Evolutionary conservation across 2,888 invertebrate species (phyloP), one percentile per base, ranked within the genome.

Genomic region (Meandrusa payeni): DNA sequence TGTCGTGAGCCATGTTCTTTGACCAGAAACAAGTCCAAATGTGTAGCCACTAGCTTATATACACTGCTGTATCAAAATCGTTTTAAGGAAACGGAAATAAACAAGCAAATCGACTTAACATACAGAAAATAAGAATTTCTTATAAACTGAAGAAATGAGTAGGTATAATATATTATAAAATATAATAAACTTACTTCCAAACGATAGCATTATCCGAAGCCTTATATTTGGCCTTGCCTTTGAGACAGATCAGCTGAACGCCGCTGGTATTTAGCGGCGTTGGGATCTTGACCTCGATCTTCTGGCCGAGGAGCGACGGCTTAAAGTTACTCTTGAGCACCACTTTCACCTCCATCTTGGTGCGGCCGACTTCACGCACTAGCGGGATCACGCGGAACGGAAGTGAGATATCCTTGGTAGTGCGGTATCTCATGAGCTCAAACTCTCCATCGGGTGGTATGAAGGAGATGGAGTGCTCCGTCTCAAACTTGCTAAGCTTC

Each of bases 401-500:
- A 54, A 99, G 90, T 34, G 99, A 99, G 69, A 99, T 99, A 88
- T 99, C 99, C 83, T 99, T 99, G 11, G 99, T 99, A 41, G 99
- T 99, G 49, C 99, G 95, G 85, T 99, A 99, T 82, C 96, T 95
- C 99, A 99, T 99, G 19, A 99, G 91, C 80, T 99, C 99, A 71
- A 98, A 99, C 90, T 99, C 99, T 31, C 99, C 99, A 78, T 99
- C 99, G 0, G 99, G 99, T 46, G 99, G 99, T 70, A 99, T 99
- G 89, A 99, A 99, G 59, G 98, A 98, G 74, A 99, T 99, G 71
- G 98, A 98, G 90, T 99, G 99, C 80, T 99, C 99, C 0, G 99
- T 99, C 89, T 99, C 99, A 77, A 99, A 99, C 91, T 99, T 99
- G 78, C 97, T 98, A 45, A 99, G 90, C 76, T 99, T 99, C 34